A percentile compares a stretch with the other conserved stretches of the same genome.
Conservation (phyloP, 1,140 invertebrate species). For the Drosophila kikkawai region DNA sequence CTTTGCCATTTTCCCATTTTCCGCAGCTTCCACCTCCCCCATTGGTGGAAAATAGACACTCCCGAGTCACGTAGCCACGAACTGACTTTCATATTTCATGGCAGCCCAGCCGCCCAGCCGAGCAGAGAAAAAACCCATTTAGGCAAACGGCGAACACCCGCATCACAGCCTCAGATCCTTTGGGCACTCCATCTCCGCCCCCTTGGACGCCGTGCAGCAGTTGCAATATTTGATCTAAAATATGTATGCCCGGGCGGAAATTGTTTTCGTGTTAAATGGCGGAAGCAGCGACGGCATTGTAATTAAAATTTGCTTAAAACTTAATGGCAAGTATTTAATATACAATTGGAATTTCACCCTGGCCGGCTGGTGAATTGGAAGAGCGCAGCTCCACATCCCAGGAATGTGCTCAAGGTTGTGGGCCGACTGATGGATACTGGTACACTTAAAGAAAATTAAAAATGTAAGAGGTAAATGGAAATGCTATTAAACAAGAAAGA, state of each 20-base stretch:
- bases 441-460: background rate
- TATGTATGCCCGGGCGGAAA: conserved; percentile 64
- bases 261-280: conserved; percentile 64
- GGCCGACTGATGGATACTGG: background rate
- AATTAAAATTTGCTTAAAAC: conserved; percentile 71
- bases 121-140: conserved; percentile 26
- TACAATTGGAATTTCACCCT: conserved; percentile 35
- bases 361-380: conserved; percentile 1
- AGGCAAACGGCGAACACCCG: conserved; percentile 22
- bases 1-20: conserved; percentile 7
- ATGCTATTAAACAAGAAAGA: background rate
- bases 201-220: conserved; percentile 22
- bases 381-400: background rate
- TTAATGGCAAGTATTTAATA: conserved; percentile 55
- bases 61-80: conserved; percentile 59
- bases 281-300: conserved; percentile 57
- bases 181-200: background rate
- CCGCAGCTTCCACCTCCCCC: background rate
- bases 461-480: background rate
- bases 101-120: conserved; percentile 20
- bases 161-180: conserved; percentile 11
- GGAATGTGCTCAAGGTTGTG: conserved; percentile 21
- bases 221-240: conserved; percentile 61
- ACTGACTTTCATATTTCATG: conserved; percentile 67
- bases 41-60: conserved; percentile 31